Base-by-base conservation (phyloP, 2,113 vertebrate species). In the Cyanoderma ruficeps region DNA sequence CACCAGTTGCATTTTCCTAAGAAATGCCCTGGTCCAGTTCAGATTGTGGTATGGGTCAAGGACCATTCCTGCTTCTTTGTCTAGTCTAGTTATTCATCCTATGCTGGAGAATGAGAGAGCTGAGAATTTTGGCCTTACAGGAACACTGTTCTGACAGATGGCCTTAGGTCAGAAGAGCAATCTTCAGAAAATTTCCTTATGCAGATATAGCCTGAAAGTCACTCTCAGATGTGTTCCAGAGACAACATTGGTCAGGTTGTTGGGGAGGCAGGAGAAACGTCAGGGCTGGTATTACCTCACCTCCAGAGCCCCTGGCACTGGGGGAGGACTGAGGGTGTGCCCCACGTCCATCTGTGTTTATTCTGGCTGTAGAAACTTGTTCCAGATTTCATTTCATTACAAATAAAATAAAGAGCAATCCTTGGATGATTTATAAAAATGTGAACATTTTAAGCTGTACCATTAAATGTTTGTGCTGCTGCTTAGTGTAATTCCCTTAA, bases 311-410 rank as follows among this genome's bases (percentile, higher is more conserved):
- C 77, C 52, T 63, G 76, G 60, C 44, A 49, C 18, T 20, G 20
- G 33, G 33, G 22, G 33, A 93, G n/a, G 41, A 42, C 72, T 81
- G 49, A 83, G 72, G 60, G 78, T 82, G 83, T 90, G 74, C 68
- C 83, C 60, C 50, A 74, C 30, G 64, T 47, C 25, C 59, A 53
- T 77, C 71, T 7, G 0, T 82, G 65, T 87, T 94, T 96, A 68
- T 93, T 92, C 76, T 92, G 92, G 89, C 72, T 5, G 11, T 28
- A 71, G 49, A 91, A 39, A 33, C 65, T 75, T 84, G 69, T 71
- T 89, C 87, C 83, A 85, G 41, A 41, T 93, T 94, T 93, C 60
- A n/a, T 87, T 82, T 94, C 39, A 72, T 79, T 71, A 83, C 75
- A 90, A 83, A 92, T 89, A 81, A 92, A 95, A 93, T 70, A 83